phyloP scores from a whole-genome alignment of 2,888 invertebrate genomes.

The Papilio protenor region DNA sequence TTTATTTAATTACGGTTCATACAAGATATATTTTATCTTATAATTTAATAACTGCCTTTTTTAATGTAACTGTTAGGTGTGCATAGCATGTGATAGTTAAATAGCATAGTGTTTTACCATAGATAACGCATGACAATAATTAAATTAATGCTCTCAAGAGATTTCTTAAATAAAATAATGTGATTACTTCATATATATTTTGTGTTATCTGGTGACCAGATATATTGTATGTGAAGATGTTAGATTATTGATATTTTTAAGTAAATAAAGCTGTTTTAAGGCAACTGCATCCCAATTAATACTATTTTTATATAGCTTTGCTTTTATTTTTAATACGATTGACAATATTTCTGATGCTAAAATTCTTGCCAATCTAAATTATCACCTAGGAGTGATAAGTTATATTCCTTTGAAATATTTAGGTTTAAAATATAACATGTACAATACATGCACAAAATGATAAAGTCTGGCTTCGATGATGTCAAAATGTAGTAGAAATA shows the following conservation, averaged over 20 bases:
- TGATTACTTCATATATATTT: conserved; percentile 1
- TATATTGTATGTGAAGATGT: neutral
- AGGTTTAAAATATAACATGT: neutral
- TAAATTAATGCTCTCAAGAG: neutral
- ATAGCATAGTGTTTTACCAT: neutral
- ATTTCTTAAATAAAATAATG: conserved; percentile 1
- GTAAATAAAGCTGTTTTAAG: neutral
- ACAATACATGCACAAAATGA: neutral
- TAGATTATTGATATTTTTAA: neutral
- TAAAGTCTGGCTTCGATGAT: neutral
- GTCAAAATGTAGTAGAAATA: neutral
- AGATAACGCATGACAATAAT: conserved; percentile 18
- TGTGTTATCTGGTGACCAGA: conserved; percentile 32
- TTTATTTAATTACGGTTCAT: neutral
- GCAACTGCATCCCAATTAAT: neutral
- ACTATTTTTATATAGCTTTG: neutral
- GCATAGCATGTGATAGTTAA: conserved; percentile 14
- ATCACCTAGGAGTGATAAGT: neutral
- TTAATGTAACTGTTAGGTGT: conserved; percentile 5
- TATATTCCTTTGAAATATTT: neutral
- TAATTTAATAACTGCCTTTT: neutral
- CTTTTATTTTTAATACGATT: neutral
- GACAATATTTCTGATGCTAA: neutral
- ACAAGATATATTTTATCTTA: neutral
- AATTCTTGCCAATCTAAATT: neutral